Base-by-base conservation (phyloP, 2,888 invertebrate species). In the Erebia palarica region DNA sequence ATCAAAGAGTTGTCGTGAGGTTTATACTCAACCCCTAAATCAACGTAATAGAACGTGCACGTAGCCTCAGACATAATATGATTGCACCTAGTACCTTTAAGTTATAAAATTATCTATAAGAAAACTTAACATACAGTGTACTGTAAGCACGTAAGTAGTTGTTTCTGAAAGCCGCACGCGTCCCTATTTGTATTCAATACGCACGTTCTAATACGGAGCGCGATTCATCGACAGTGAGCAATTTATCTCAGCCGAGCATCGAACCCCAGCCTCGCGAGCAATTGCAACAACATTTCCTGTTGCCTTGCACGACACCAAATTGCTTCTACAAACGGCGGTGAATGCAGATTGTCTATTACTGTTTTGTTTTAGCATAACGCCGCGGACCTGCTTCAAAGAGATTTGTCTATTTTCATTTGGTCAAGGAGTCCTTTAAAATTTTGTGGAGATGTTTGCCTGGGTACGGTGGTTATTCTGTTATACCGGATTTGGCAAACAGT, bases 171-270 rank as follows among this genome's bases (percentile, higher is more conserved):
- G 76, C 77, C 79, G 78, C 81, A 82, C 81, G 80, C 78, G 82
- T 80, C 69, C 76, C 84, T 81, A 91, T 91, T 92, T 88, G 90
- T 90, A 92, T 93, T 88, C 92, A 89, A 89, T 86, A 85, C 85
- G 84, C 85, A 84, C 80, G 79, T 81, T 86, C 88, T 88, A 90
- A 92, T 90, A 92, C 86, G 87, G 87, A 81, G 82, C 79, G 81
- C 85, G 81, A 84, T 86, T 83, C 86, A 90, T 88, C 84, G 89
- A 88, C 88, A 85, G 84, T 70, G 72, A 75, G 78, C 86, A 86
- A 90, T 90, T 90, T 90, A 92, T 90, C 87, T 89, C 80, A 74
- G 77, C 77, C 77, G 79, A 80, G 87, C 85, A 88, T 88, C 88
- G 86, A 88, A 86, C 84, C 84, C 84, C 83, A 85, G 85, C 86